Evolutionary conservation across 2,888 invertebrate genomes (phyloP).

Genomic region (Acronicta alni): DNA sequence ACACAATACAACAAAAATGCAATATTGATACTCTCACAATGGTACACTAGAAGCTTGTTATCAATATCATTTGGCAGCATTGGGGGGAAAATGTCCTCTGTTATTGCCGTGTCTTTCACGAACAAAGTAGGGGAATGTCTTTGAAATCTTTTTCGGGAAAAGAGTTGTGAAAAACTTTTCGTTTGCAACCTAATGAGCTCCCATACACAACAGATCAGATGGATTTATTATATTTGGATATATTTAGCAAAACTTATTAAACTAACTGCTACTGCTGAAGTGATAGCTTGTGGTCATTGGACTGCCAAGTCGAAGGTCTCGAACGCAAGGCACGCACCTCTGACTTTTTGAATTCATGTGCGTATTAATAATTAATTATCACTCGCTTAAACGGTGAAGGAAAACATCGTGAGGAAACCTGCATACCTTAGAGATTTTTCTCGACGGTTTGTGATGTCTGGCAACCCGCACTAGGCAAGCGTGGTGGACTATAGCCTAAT

Average conservation of each 20-base stretch:
- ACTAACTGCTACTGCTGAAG: not conserved
- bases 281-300: no score
- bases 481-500: no score
- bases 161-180: constrained; percentile 50
- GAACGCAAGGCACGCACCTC: no score
- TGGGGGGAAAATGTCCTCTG: constrained; percentile 40
- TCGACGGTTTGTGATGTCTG: no score
- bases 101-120: constrained; percentile 54
- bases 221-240: constrained; percentile 26
- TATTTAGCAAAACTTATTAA: not conserved
- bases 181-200: constrained; percentile 63
- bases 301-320: no score
- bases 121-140: constrained; percentile 56
- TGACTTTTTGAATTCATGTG: no score
- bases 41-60: constrained; percentile 48
- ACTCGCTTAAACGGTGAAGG: no score
- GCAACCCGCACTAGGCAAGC: no score
- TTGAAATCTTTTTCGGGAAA: constrained; percentile 54
- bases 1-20: constrained; percentile 57
- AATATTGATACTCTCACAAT: constrained; percentile 58
- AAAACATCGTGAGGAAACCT: no score
- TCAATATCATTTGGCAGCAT: constrained; percentile 42
- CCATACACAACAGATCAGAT: constrained; percentile 66
- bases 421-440: no score
- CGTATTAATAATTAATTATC: no score